phyloP scores from a whole-genome alignment of 2,113 vertebrate species.

The Morone chrysops region DNA sequence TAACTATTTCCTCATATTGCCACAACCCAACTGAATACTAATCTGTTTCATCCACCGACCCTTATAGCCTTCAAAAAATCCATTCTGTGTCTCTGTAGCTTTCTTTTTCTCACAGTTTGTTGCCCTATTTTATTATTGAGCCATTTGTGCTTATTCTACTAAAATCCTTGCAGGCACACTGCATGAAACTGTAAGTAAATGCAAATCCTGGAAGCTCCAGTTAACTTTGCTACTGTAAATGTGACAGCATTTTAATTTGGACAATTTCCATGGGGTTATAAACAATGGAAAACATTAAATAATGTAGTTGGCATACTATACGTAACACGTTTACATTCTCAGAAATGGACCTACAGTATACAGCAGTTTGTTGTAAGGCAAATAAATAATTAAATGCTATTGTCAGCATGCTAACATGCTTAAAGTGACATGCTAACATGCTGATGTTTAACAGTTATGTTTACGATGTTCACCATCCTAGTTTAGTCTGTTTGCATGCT shows the following conservation, averaged over 20 bases:
- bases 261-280: too few relatives aligned
- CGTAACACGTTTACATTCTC: not conserved
- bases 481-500: too few relatives aligned
- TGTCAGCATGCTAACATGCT: too few relatives aligned
- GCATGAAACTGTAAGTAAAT: not conserved
- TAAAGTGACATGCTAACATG: too few relatives aligned
- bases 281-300: too few relatives aligned
- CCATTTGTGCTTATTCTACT: not conserved
- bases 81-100: not conserved
- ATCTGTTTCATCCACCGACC: not conserved
- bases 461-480: not conserved
- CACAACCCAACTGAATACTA: not conserved
- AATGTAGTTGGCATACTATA: not conserved
- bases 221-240: not conserved
- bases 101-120: not conserved
- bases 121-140: not conserved
- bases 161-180: not conserved
- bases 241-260: not conserved
- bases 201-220: not conserved
- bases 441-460: too few relatives aligned
- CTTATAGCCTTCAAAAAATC: not conserved
- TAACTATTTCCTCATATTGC: not conserved
- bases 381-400: too few relatives aligned
- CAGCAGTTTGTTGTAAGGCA: not conserved
- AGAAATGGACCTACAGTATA: not conserved